Conservation (phyloP, 2,888 invertebrate species). For the Pterobdella sp. region DNA sequence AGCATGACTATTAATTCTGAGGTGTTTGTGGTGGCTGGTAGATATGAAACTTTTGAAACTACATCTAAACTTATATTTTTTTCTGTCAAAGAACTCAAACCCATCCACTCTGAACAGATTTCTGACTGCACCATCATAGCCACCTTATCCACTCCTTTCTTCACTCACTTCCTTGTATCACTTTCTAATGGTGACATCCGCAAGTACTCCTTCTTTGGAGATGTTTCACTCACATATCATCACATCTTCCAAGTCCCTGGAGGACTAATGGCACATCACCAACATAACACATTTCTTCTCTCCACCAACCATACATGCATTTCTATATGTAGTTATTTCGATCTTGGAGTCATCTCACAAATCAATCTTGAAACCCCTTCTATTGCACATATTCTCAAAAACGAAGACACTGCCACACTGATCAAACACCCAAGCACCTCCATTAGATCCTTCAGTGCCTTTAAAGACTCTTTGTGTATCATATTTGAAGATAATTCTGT, state of each 20-base stretch:
- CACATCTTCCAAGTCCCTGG: not conserved
- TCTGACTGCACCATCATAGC: not conserved
- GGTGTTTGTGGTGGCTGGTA: not conserved
- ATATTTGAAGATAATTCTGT: not conserved
- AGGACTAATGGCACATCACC: not conserved
- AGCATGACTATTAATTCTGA: not conserved
- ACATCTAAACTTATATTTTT: not conserved
- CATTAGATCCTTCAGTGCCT: not conserved
- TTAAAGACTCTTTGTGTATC: not conserved
- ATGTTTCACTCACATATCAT: not conserved
- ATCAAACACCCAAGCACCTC: slow-evolving; percentile 2
- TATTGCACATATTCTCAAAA: not conserved
- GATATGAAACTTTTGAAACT: not conserved
- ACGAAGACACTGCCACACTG: not conserved
- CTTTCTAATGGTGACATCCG: not conserved
- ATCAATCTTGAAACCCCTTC: not conserved
- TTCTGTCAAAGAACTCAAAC: not conserved
- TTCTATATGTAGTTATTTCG: not conserved
- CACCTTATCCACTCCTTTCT: not conserved
- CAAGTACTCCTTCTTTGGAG: not conserved
- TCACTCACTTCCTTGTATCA: not conserved
- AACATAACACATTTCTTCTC: not conserved
- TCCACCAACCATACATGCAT: not conserved
- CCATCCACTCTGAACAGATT: not conserved
- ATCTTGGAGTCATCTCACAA: not conserved